phyloP scores from a whole-genome alignment of 2,113 vertebrate species.

The Cryptomyrus ogoouensis region DNA sequence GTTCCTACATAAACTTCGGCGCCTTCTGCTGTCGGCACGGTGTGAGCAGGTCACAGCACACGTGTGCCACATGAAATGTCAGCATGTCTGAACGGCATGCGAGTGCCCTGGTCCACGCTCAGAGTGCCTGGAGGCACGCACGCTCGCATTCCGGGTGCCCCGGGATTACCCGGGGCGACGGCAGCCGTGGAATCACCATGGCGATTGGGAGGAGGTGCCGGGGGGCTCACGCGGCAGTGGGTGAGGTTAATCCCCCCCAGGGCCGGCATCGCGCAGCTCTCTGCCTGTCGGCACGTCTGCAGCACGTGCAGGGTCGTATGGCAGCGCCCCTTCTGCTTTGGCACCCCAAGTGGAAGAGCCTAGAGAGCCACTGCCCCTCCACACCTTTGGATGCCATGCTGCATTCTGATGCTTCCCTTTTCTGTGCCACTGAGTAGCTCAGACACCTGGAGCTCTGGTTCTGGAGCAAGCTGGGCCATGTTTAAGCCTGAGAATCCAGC shows the following conservation, averaged over 20 bases:
- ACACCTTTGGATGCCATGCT: constrained; percentile 46
- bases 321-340: constrained; percentile 30
- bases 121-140: constrained; percentile 9
- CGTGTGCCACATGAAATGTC: neutral
- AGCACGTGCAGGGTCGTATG: neutral
- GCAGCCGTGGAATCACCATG: constrained; percentile 54
- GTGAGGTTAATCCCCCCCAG: constrained; percentile 69
- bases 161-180: constrained; percentile 28
- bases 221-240: constrained; percentile 56
- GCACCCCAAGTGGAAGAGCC: neutral
- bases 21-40: neutral
- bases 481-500: neutral
- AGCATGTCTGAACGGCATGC: neutral
- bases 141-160: constrained; percentile 16
- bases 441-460: neutral
- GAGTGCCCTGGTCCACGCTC: neutral
- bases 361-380: constrained; percentile 35
- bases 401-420: constrained; percentile 2
- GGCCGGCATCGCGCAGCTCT: constrained; percentile 59
- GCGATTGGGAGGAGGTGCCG: constrained; percentile 64
- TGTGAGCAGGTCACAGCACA: neutral
- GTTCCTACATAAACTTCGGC: neutral
- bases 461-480: neutral
- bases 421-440: neutral
- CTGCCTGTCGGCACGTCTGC: neutral